A percentile compares a stretch with the other conserved stretches of the same genome.
phyloP scores from a whole-genome alignment of 35 echinoderm and acorn worm species.

The Heliocidaris erythrogramma region DNA sequence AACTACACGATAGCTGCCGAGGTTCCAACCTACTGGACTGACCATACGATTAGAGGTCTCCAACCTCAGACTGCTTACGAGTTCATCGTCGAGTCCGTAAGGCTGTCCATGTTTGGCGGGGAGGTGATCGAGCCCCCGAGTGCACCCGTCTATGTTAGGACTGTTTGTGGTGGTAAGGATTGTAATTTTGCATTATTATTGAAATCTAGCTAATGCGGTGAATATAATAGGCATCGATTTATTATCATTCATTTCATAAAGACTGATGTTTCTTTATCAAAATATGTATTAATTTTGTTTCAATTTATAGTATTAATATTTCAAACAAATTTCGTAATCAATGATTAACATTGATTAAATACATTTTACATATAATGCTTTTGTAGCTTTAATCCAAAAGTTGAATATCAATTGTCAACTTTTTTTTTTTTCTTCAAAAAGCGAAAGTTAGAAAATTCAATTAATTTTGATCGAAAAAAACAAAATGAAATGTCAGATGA shows the following conservation, averaged over 20 bases:
- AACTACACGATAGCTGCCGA: constrained; percentile 45
- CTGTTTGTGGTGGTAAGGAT: constrained; percentile 65
- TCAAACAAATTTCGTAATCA: background rate
- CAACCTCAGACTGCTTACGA: constrained; percentile 65
- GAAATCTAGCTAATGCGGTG: background rate
- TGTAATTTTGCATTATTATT: background rate
- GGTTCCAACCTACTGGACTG: constrained; percentile 47
- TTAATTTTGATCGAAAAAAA: too few relatives aligned
- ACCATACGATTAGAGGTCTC: constrained; percentile 50
- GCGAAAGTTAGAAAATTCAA: too few relatives aligned
- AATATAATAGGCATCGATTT: background rate
- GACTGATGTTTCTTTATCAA: background rate
- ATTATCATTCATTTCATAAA: background rate
- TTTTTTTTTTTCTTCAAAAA: too few relatives aligned
- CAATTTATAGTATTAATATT: background rate
- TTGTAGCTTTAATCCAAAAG: too few relatives aligned
- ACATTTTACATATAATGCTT: background rate
- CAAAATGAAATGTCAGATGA: too few relatives aligned
- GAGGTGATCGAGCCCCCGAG: constrained; percentile 58
- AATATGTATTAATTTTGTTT: too few relatives aligned
- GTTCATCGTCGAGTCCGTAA: constrained; percentile 63
- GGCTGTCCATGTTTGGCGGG: constrained; percentile 40
- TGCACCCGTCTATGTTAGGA: constrained; percentile 48
- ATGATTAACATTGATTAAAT: background rate
- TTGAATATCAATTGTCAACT: too few relatives aligned